Conservation (phyloP, 2,888 invertebrate species). For the Lobophora halterata region DNA sequence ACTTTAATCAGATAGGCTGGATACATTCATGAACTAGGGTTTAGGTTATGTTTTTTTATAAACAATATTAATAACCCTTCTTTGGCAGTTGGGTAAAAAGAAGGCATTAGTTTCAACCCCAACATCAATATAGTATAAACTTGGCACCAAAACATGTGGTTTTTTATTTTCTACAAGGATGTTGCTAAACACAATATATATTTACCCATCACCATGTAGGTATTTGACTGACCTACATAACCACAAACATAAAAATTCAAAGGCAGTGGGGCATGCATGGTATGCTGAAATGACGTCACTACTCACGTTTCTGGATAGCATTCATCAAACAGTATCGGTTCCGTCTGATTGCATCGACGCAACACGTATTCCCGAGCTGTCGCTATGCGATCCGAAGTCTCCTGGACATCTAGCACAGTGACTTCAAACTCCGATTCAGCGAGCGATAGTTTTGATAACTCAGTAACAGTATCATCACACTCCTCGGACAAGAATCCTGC, state of each 20-base stretch:
- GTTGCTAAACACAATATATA: constrained; percentile 29
- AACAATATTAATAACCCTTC: no score
- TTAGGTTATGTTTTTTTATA: no score
- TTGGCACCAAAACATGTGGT: constrained; percentile 10
- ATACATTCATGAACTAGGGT: no score
- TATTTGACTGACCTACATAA: constrained; percentile 47
- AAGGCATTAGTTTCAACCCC: no score
- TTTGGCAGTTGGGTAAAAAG: no score
- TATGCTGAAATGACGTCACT: constrained; percentile 11
- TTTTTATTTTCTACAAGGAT: constrained; percentile 6
- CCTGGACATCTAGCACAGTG: constrained; percentile 70
- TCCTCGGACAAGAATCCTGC: constrained; percentile 77
- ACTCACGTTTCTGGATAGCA: constrained; percentile 84
- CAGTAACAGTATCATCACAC: constrained; percentile 80
- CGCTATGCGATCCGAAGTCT: constrained; percentile 52
- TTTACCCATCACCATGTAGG: constrained; percentile 39
- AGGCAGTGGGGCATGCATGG: constrained; percentile 2
- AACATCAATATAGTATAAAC: no score
- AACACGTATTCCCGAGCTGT: constrained; percentile 78
- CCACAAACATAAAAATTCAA: constrained; percentile 22
- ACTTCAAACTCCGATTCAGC: constrained; percentile 68
- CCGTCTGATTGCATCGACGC: constrained; percentile 84
- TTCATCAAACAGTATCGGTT: constrained; percentile 82
- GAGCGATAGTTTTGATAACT: constrained; percentile 76
- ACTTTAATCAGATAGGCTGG: no score